These are phyloP conservation scores for Cynopterus brachyotis DNA, from an alignment of 2,113 vertebrate genomes.

Conservation along the genomic window DNA sequence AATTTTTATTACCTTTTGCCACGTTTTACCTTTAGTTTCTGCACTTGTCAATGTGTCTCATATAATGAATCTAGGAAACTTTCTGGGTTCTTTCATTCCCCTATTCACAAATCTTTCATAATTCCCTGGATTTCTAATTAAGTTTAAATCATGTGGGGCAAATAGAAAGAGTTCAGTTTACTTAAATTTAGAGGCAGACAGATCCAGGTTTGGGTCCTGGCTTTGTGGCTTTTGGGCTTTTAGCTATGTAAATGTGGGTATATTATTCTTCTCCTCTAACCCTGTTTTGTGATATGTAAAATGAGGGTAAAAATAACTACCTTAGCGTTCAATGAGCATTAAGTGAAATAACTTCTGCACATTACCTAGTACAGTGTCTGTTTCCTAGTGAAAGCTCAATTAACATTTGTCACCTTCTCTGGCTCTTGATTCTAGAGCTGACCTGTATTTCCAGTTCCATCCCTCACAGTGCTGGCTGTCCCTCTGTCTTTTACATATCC, in stretches of 20 bases:
- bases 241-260: background rate
- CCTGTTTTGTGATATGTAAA: slow-evolving; percentile 9
- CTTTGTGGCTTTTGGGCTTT: background rate
- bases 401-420: background rate
- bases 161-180: background rate
- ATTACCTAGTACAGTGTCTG: background rate
- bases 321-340: background rate
- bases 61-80: background rate
- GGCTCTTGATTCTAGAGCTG: background rate
- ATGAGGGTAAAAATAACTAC: background rate
- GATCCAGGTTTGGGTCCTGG: background rate
- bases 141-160: background rate
- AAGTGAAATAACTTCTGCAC: background rate
- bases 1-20: background rate
- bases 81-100: background rate
- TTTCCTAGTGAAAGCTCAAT: background rate
- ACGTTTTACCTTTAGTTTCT: background rate
- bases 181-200: background rate
- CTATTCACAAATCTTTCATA: background rate
- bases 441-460: background rate
- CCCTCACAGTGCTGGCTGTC: background rate
- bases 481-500: background rate
- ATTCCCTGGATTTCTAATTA: background rate
- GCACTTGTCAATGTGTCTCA: background rate
- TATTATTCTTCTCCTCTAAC: slow-evolving; percentile 20